A percentile compares a stretch with the other conserved stretches of the same genome.
phyloP scores from a whole-genome alignment of 2,888 invertebrate species.

The Agrochola lychnidis region DNA sequence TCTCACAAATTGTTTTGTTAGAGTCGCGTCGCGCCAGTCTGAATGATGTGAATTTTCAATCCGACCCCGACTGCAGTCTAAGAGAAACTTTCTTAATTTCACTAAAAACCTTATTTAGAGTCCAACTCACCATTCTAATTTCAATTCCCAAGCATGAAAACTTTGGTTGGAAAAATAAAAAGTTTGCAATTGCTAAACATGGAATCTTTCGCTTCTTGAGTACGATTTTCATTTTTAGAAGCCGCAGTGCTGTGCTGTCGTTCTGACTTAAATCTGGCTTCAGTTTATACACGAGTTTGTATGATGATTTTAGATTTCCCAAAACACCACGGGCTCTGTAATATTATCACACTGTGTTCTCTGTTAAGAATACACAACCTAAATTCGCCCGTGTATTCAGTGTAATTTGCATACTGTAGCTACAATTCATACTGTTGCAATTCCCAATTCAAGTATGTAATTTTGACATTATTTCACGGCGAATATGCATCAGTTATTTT shows the following conservation, averaged over 20 bases:
- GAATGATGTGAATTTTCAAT: constrained; percentile 25
- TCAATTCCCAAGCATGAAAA: constrained; percentile 54
- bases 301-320: neutral
- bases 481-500: neutral
- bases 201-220: constrained; percentile 36
- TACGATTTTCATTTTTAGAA: constrained; percentile 40
- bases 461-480: neutral
- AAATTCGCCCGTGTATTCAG: neutral
- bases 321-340: neutral
- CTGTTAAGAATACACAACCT: neutral
- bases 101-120: constrained; percentile 51
- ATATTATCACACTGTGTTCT: neutral
- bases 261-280: constrained; percentile 12
- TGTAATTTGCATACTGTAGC: constrained; percentile 16
- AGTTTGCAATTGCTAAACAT: constrained; percentile 51
- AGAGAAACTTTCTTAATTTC: constrained; percentile 55
- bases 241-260: neutral
- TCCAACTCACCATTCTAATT: constrained; percentile 54
- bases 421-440: neutral
- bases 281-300: constrained; percentile 1
- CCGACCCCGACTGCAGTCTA: constrained; percentile 32
- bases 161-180: constrained; percentile 57
- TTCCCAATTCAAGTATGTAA: neutral
- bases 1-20: too few relatives aligned
- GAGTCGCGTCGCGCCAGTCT: too few relatives aligned